Conservation (phyloP, 2,113 vertebrate species). For the Platichthys flesus region DNA sequence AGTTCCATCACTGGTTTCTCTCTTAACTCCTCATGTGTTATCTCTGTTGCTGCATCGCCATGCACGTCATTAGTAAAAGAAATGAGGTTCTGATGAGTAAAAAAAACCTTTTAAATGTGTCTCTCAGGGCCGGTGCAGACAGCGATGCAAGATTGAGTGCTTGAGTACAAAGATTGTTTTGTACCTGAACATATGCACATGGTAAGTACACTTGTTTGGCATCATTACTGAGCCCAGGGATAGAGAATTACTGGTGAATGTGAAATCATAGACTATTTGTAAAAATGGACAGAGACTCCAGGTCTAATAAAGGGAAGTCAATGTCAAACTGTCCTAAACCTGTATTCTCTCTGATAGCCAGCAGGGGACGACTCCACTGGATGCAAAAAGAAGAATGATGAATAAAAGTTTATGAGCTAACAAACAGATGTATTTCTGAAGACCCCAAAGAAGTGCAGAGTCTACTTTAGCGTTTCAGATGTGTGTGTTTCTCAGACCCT, state of each 20-base stretch:
- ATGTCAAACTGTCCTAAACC: too few species aligned
- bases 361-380: too few species aligned
- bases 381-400: too few species aligned
- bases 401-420: too few species aligned
- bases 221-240: conserved; percentile 22
- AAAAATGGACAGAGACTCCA: too few species aligned
- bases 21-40: conserved; percentile 51
- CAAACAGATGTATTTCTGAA: too few species aligned
- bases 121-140: conserved; percentile 31
- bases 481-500: too few species aligned
- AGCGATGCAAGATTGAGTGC: conserved; percentile 45
- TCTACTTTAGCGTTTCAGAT: too few species aligned
- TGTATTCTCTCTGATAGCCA: too few species aligned
- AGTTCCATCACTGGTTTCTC: conserved; percentile 60
- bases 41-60: conserved; percentile 50
- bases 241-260: neutral
- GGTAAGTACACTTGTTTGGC: conserved; percentile 32
- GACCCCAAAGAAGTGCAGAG: too few species aligned
- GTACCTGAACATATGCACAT: conserved; percentile 57
- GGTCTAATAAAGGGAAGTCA: too few species aligned
- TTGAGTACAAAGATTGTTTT: conserved; percentile 48
- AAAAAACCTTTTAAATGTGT: conserved; percentile 52
- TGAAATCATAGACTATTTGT: too few species aligned
- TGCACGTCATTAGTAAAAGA: conserved; percentile 49
- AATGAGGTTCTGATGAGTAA: conserved; percentile 60